phyloP scores from a whole-genome alignment of 2,888 invertebrate genomes.

The Onthophagus sagittarius region DNA sequence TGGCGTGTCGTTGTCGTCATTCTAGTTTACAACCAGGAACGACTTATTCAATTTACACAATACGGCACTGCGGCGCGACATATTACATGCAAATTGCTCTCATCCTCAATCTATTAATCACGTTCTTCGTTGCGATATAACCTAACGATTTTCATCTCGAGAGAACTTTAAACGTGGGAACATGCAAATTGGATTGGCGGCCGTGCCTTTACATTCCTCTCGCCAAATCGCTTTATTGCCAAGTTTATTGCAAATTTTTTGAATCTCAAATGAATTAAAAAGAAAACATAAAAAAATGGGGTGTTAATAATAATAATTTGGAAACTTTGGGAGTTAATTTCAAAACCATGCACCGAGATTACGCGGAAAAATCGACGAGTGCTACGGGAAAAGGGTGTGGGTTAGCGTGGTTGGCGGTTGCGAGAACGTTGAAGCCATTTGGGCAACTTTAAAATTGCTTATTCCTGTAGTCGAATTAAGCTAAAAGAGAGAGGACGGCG shows the following conservation, averaged over 20 bases:
- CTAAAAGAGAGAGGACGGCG: constrained; percentile 32
- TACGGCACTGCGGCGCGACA: background rate
- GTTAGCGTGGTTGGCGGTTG: background rate
- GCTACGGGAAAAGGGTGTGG: background rate
- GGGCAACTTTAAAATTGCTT: constrained; percentile 20
- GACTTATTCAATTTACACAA: background rate
- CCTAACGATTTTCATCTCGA: background rate
- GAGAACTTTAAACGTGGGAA: background rate
- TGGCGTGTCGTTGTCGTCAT: background rate
- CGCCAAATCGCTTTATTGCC: background rate
- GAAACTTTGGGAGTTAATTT: background rate
- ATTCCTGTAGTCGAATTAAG: constrained; percentile 31
- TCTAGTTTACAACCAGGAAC: background rate
- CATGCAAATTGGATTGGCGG: background rate
- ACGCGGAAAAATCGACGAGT: background rate
- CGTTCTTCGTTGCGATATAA: background rate
- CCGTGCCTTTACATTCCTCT: background rate
- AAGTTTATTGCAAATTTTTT: no score
- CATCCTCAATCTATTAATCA: background rate
- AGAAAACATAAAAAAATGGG: no score
- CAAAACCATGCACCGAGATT: background rate
- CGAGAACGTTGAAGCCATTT: constrained; percentile 8
- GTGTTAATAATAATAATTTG: no score
- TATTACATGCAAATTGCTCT: background rate
- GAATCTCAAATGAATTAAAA: no score